Percentiles rank a stretch among this genome's conserved stretches.
These are phyloP conservation scores for Drosophila mojavensis DNA, from an alignment of 1,140 invertebrate genomes.

Conservation along the genomic window DNA sequence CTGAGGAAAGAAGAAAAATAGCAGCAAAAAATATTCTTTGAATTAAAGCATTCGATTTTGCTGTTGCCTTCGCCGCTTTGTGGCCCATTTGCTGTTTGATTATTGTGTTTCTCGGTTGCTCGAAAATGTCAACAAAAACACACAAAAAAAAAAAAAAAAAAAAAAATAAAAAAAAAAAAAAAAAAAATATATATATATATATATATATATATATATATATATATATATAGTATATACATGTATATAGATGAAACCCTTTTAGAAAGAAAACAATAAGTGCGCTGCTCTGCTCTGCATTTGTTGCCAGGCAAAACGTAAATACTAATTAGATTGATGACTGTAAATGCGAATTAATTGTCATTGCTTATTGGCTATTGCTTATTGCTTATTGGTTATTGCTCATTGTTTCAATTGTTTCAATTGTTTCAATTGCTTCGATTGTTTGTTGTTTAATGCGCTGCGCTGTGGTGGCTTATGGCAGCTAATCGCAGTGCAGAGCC, in stretches of 20 bases:
- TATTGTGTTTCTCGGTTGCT: conserved; percentile 3
- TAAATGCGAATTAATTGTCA: conserved; percentile 53
- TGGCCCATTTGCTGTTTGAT: conserved; percentile 24
- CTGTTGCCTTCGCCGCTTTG: conserved; percentile 2
- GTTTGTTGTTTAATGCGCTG: background rate
- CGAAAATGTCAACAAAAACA: too few relatives aligned
- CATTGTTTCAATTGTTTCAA: background rate
- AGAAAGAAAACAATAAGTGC: too few relatives aligned
- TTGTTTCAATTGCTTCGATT: background rate
- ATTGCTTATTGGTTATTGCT: background rate
- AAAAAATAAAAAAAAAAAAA: too few relatives aligned
- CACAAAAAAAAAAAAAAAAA: too few relatives aligned
- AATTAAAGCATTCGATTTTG: conserved; percentile 19
- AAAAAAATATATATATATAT: too few relatives aligned
- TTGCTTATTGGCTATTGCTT: conserved; percentile 20
- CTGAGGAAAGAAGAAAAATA: too few relatives aligned
- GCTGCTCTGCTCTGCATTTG: too few relatives aligned
- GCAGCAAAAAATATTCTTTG: conserved; percentile 23
- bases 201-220: too few relatives aligned
- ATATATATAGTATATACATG: too few relatives aligned
- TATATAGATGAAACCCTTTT: too few relatives aligned
- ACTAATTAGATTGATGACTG: conserved; percentile 38
- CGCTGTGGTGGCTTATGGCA: background rate
- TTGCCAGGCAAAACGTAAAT: conserved; percentile 32
- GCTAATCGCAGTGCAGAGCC: background rate